phyloP scores from a whole-genome alignment of 2,113 vertebrate genomes.

The Corythoichthys intestinalis region DNA sequence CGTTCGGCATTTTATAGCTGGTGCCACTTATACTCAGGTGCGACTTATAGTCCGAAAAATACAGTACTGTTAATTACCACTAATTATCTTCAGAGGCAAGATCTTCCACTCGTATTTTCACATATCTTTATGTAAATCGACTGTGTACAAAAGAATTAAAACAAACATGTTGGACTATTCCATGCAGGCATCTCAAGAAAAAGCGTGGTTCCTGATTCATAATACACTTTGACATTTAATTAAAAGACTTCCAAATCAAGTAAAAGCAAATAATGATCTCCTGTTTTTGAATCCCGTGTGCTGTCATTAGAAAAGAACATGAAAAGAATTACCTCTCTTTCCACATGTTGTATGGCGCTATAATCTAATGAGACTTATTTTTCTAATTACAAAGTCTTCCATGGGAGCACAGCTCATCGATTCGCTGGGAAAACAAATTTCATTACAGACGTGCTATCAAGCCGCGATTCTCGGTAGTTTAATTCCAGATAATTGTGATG shows the following conservation, averaged over 20 bases:
- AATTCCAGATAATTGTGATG: slow-evolving; percentile 46
- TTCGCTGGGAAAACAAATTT: slow-evolving; percentile 59
- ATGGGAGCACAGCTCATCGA: slow-evolving; percentile 48
- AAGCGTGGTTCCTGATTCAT: neutral
- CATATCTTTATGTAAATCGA: too few species aligned
- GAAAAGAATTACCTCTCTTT: slow-evolving; percentile 50
- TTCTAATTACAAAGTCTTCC: slow-evolving; percentile 62
- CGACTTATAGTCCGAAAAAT: too few species aligned
- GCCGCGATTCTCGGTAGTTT: slow-evolving; percentile 32
- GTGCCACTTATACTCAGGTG: too few species aligned
- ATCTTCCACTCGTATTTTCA: too few species aligned
- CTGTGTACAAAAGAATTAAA: too few species aligned
- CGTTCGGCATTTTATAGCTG: too few species aligned
- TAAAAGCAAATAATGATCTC: slow-evolving; percentile 22
- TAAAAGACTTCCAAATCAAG: slow-evolving; percentile 38
- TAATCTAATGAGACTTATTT: slow-evolving; percentile 66
- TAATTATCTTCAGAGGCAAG: too few species aligned
- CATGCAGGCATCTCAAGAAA: neutral
- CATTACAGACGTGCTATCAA: slow-evolving; percentile 44
- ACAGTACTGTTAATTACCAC: too few species aligned
- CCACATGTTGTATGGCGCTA: slow-evolving; percentile 57
- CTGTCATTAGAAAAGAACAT: slow-evolving; percentile 58
- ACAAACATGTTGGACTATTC: neutral
- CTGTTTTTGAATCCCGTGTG: slow-evolving; percentile 11
- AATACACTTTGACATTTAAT: slow-evolving; percentile 9